Conservation (phyloP, 2,797 vertebrate genomes). For the Pseudotriccus pelzelni region DNA sequence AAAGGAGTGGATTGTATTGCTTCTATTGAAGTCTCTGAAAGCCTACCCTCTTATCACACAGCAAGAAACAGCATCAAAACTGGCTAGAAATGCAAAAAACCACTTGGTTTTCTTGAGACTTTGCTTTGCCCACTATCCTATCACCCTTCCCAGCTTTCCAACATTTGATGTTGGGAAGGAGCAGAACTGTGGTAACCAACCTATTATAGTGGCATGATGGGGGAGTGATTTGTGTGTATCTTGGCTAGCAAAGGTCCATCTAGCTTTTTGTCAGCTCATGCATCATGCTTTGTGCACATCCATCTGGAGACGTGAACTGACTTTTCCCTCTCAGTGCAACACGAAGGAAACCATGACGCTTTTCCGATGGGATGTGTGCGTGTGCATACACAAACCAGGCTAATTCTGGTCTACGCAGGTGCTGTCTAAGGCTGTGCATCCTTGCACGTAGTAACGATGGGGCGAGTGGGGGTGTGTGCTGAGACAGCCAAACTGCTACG, state of each 20-base stretch:
- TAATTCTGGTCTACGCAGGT: neutral
- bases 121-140: neutral
- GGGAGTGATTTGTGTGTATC: neutral
- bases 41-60: neutral
- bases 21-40: neutral
- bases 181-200: neutral
- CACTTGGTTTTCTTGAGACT: neutral
- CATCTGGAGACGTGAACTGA: neutral
- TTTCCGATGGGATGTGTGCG: neutral
- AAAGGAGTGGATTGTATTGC: neutral
- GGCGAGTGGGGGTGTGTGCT: neutral
- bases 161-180: neutral
- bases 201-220: accelerated
- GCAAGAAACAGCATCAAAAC: neutral
- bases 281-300: accelerated
- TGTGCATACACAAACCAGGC: neutral
- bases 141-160: neutral
- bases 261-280: neutral
- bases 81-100: neutral
- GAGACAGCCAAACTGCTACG: neutral
- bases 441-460: constrained; percentile 11
- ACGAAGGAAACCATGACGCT: accelerated
- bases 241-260: neutral
- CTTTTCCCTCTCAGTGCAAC: neutral
- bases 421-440: constrained; percentile 13